Percentiles rank a stretch among this genome's conserved stretches.
phyloP scores from a whole-genome alignment of 2,113 vertebrate species.

The Dunckerocampus dactyliophorus region DNA sequence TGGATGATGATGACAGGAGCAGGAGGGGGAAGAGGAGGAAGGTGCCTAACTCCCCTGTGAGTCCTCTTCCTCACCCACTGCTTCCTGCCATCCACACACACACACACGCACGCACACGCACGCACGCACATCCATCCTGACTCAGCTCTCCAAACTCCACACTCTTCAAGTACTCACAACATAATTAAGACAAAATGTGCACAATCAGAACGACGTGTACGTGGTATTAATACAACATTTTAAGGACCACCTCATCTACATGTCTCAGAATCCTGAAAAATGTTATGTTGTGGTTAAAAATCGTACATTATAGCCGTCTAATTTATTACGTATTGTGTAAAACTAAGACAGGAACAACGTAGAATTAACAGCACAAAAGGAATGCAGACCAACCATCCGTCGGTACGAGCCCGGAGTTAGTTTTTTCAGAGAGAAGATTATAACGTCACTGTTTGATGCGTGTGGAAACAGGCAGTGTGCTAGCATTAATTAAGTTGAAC shows the following conservation, averaged over 20 bases:
- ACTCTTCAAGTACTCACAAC: not conserved
- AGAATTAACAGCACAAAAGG: too few species aligned
- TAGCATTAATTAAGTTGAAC: too few species aligned
- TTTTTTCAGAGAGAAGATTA: too few species aligned
- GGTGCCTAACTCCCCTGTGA: slow-evolving; percentile 34
- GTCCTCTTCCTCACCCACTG: slow-evolving; percentile 55
- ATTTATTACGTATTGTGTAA: too few species aligned
- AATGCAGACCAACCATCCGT: too few species aligned
- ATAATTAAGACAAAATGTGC: not conserved
- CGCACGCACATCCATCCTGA: slow-evolving; percentile 38
- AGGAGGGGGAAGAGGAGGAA: slow-evolving; percentile 19
- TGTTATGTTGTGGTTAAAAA: not conserved
- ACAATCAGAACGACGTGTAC: not conserved
- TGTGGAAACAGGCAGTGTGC: too few species aligned
- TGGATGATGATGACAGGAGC: slow-evolving; percentile 13
- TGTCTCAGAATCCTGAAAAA: not conserved
- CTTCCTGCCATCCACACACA: slow-evolving; percentile 51
- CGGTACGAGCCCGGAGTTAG: too few species aligned
- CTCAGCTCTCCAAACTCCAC: slow-evolving; percentile 48
- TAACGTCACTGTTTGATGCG: too few species aligned
- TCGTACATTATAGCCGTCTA: too few species aligned
- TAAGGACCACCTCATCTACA: too few species aligned
- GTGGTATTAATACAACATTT: too few species aligned
- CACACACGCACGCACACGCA: not conserved
- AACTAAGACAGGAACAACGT: too few species aligned